Conservation (phyloP, 2,113 vertebrate species). For the Amblyopsis rosae region DNA sequence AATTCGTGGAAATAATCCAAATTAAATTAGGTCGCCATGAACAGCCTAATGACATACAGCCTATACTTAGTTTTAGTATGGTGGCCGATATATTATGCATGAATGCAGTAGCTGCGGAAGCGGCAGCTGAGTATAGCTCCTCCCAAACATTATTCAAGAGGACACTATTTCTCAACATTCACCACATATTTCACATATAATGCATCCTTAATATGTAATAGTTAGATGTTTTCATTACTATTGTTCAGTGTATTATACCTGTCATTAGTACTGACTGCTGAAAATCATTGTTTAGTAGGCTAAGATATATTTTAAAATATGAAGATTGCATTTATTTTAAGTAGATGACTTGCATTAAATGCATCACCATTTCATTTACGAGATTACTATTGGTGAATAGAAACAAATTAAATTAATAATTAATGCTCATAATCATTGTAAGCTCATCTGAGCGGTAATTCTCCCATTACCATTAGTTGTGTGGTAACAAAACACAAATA, state of each 20-base stretch:
- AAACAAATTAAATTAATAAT: not conserved
- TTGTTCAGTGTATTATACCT: not conserved
- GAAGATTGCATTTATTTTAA: too few species aligned
- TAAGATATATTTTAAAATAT: too few species aligned
- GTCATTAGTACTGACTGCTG: not conserved
- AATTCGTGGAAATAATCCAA: not conserved
- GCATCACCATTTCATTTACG: too few species aligned
- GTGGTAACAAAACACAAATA: not conserved
- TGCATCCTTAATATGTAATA: not conserved
- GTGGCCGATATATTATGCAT: not conserved
- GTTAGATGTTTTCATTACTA: not conserved
- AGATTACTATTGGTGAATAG: not conserved
- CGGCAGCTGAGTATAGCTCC: slow-evolving; percentile 5
- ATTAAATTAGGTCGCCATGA: too few species aligned
- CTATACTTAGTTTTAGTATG: not conserved
- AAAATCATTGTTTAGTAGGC: not conserved
- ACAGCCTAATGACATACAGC: too few species aligned
- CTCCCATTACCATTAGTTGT: not conserved
- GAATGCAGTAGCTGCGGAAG: slow-evolving; percentile 16
- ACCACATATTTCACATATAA: not conserved
- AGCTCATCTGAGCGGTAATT: too few species aligned
- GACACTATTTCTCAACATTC: not conserved
- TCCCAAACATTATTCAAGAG: slow-evolving; percentile 9
- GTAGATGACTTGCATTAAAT: too few species aligned
- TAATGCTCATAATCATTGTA: not conserved